Conservation (phyloP, 2,797 vertebrate species). For the Rhinogobio ventralis region DNA sequence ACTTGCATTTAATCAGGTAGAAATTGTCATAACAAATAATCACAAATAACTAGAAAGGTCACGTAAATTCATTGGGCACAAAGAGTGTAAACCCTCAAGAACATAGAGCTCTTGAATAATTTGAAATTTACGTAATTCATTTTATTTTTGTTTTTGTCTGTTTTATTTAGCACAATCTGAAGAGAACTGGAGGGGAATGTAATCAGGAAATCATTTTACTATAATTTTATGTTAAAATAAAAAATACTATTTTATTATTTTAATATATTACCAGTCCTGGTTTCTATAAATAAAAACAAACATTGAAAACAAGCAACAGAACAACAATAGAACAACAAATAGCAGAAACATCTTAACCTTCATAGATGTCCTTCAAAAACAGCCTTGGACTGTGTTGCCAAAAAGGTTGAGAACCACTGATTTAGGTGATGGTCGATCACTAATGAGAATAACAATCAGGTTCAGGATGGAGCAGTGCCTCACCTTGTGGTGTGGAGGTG, state of each 20-base stretch:
- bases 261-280: neutral
- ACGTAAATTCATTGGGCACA: neutral
- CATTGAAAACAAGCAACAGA: neutral
- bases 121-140: neutral
- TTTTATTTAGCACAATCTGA: neutral
- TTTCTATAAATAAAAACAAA: neutral
- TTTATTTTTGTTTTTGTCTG: too few species aligned
- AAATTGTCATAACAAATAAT: too few species aligned
- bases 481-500: conserved; percentile 83
- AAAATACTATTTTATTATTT: neutral
- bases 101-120: neutral
- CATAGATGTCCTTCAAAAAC: neutral
- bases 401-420: neutral
- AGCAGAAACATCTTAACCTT: neutral
- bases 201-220: neutral
- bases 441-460: neutral
- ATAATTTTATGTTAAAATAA: neutral
- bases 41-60: neutral
- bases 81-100: neutral
- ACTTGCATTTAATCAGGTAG: neutral
- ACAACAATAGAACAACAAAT: neutral
- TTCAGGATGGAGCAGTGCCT: conserved; percentile 10
- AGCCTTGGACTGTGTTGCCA: neutral
- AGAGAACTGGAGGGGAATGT: neutral
- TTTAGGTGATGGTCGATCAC: neutral